Evolutionary conservation across 2,113 vertebrate species (phyloP), one percentile per base, ranked within the genome.

Genomic region (Cyanistes caeruleus): DNA sequence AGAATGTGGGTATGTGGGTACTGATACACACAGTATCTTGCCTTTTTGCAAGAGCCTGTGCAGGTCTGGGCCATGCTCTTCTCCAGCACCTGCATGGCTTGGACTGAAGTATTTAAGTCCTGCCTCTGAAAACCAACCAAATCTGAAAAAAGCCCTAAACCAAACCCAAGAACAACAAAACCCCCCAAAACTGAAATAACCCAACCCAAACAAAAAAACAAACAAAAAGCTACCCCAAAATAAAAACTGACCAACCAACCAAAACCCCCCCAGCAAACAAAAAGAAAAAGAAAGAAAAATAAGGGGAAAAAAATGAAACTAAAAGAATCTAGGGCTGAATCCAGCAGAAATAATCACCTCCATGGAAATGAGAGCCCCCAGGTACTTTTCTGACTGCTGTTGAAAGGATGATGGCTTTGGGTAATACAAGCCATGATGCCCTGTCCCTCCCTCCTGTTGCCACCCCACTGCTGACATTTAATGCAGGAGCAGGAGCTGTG

Each of bases 331-430:
- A 48, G 70, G 81, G 28, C 51, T 25, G 59, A 87, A 83, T 83
- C 33, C 59, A 86, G 33, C 39, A 79, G 82, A 93, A 93, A 94
- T 80, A 76, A 93, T 94, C 67, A 86, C 55, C 51, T 90, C 44
- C 10, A 16, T 63, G 72, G 37, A 84, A 94, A 86, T 4, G 39
- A 88, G 72, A 88, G 39, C 82, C 39, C 33, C 21, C 4, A 2
- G 72, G 75, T 69, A 19, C 43, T 35, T 49, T 58, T 93, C 56
- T 86, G 78, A 35, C 39, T 86, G 52, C 28, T 86, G 64, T 27
- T 88, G 72, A 74, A 95, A 83, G 64, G 75, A 41, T 90, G 82
- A 89, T 88, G 64, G 52, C 72, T 88, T 55, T 70, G 48, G 67
- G 82, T 84, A 80, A 95, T 80, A 64, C 81, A 82, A 74, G 4